These are phyloP conservation scores for Lacanobia wlatinum DNA, from an alignment of 2,888 invertebrate genomes.

Conservation along the genomic window DNA sequence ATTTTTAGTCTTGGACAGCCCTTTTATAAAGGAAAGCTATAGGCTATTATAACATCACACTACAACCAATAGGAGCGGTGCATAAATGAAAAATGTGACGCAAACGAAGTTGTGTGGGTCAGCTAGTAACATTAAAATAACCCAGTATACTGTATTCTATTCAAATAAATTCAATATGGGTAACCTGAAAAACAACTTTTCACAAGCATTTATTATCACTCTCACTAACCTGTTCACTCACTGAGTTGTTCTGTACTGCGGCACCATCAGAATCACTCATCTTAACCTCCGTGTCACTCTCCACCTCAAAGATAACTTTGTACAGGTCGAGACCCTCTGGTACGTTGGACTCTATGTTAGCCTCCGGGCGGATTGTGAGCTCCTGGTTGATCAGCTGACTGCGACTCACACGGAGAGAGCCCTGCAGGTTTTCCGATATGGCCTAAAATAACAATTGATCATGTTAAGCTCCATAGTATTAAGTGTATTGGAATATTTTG, in stretches of 20 bases:
- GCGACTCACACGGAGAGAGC: conserved; percentile 81
- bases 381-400: conserved; percentile 86
- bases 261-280: conserved; percentile 82
- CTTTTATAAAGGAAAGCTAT: too few relatives aligned
- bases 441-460: conserved; percentile 75
- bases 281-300: conserved; percentile 82
- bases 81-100: too few relatives aligned
- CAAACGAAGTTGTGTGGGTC: too few relatives aligned
- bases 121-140: too few relatives aligned
- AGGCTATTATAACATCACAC: too few relatives aligned
- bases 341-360: conserved; percentile 87
- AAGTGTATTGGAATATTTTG: not conserved
- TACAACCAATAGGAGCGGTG: too few relatives aligned
- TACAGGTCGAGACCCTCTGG: conserved; percentile 86
- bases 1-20: too few relatives aligned
- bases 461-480: not conserved
- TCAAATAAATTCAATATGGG: too few relatives aligned
- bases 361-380: conserved; percentile 85
- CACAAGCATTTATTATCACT: too few relatives aligned
- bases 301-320: conserved; percentile 86
- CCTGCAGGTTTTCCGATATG: conserved; percentile 84
- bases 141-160: too few relatives aligned
- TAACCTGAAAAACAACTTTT: too few relatives aligned
- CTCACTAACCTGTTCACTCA: conserved; percentile 76
- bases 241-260: conserved; percentile 72